Conservation (phyloP, 1,140 invertebrate species). For the Ceratina australensis region DNA sequence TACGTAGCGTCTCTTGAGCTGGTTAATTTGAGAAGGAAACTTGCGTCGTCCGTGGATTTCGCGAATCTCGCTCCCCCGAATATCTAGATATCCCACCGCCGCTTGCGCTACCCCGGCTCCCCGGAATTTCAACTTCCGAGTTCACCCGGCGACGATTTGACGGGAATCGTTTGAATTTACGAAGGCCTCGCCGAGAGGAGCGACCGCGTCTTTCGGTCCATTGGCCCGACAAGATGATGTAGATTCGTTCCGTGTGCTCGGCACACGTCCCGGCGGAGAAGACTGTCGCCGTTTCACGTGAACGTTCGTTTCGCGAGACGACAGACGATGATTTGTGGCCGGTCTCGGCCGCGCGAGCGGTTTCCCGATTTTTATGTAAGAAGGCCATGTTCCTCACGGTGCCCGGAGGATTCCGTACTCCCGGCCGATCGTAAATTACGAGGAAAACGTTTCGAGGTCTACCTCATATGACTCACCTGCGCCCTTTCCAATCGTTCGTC, state of each 20-base stretch:
- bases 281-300: conserved; percentile 48
- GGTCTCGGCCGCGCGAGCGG: conserved; percentile 63
- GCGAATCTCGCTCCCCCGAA: conserved; percentile 50
- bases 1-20: conserved; percentile 75
- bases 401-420: conserved; percentile 66
- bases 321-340: conserved; percentile 76
- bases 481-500: not conserved
- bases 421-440: conserved; percentile 77
- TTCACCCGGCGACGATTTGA: conserved; percentile 13
- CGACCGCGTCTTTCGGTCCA: conserved; percentile 75
- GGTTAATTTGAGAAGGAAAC: conserved; percentile 79
- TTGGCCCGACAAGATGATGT: conserved; percentile 76
- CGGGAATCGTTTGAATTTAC: conserved; percentile 2
- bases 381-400: conserved; percentile 61
- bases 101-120: not conserved
- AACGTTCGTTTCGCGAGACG: conserved; percentile 48
- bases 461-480: not conserved
- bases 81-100: not conserved
- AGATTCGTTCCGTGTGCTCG: conserved; percentile 67
- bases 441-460: conserved; percentile 14
- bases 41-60: conserved; percentile 68
- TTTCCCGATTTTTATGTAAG: conserved; percentile 78
- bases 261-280: conserved; percentile 44
- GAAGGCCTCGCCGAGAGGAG: conserved; percentile 35
- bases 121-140: too few relatives aligned